Base-by-base conservation (phyloP, 2,797 vertebrate species). In the Prunella strophiata region DNA sequence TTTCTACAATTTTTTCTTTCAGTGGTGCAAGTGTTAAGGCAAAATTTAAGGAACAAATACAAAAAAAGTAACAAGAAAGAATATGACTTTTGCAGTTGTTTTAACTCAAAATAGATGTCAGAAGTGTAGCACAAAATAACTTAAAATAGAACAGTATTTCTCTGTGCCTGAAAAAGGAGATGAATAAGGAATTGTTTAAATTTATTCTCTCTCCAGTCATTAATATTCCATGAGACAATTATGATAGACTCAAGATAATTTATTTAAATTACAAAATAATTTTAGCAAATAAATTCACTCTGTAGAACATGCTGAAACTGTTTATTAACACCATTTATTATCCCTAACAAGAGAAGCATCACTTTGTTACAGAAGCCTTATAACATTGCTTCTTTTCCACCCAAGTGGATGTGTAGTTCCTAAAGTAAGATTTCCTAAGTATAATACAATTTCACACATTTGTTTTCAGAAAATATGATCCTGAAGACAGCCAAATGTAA, bases 261-360 rank as follows among this genome's bases (percentile, higher is more conserved):
- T 85, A 55, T 82, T 86, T 74, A 82, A 89, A 87, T 73, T 91
- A 87, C 47, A 66, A 82, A 82, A 94, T 73, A 89, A 85, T 76
- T 76, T 86, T 57, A 85, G 74, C 23, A 95, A 91, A 91, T 89
- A 73, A 59, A 55, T 86, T 76, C 87, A 4, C 30, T 66, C 36
- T 52, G 40, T 52, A 83, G 42, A 95, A 78, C 9, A 13, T 63
- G 19, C 21, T 65, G 50, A 78, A 89, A 42, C 20, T 66, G 48
- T 58, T 88, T 94, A 80, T 86, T 89, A 93, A 77, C 23, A 47
- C 17, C 34, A 68, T 86, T 78, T 48, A 45, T 88, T 85, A 92
- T 22, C 21, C 26, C 32, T 89, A 76, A 81, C 7, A 51, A 58
- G 22, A 68, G 50, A 9, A 89, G 29, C 29, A 67, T 79, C 38